Base-by-base conservation (phyloP, 2,797 vertebrate genomes). In the Muscicapa striata region DNA sequence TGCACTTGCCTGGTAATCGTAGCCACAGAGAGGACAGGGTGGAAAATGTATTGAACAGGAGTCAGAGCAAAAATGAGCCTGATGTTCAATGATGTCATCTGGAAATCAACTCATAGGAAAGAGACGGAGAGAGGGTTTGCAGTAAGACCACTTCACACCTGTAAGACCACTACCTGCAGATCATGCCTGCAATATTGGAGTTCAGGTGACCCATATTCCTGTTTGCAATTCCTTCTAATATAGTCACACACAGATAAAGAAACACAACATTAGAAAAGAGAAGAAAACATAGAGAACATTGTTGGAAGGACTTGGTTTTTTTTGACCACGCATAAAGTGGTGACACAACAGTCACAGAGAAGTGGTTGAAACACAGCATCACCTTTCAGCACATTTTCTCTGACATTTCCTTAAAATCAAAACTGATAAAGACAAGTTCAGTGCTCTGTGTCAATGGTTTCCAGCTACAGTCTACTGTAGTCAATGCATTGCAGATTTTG, bases 381-480 rank as follows among this genome's bases (percentile, higher is more conserved):
- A 66, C 19, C 30, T 73, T 90, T 68, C 67, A 70, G 62, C 22
- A 58, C 11, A 11, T 78, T 77, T 90, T 84, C 41, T 81, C 40
- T 69, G 62, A 63, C 40, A 38, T 67, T 88, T 92, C 48, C 78
- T 85, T 70, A 77, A 90, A 89, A 52, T 36, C 49, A 66, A 79
- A 89, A 32, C 23, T 2, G 2, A 55, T 10, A 51, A 63, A 66
- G 45, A 52, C 27, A 30, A 2, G 22, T 62, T 76, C 64, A 73
- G 46, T 20, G n/a, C 34, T 26, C 3, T 4, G 34, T 82, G 78
- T 45, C 57, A 55, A 2, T 11, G 24, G 16, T 59, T 87, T 89
- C 81, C 51, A 75, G 16, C 27, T 62, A 64, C 34, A 79, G 41
- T 20, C 58, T 38, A 8, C 8, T 49, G 20, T 13, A 40, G 10